Evolutionary conservation across 2,888 invertebrate species (phyloP).

Genomic region (Megaustenia siamemsis): DNA sequence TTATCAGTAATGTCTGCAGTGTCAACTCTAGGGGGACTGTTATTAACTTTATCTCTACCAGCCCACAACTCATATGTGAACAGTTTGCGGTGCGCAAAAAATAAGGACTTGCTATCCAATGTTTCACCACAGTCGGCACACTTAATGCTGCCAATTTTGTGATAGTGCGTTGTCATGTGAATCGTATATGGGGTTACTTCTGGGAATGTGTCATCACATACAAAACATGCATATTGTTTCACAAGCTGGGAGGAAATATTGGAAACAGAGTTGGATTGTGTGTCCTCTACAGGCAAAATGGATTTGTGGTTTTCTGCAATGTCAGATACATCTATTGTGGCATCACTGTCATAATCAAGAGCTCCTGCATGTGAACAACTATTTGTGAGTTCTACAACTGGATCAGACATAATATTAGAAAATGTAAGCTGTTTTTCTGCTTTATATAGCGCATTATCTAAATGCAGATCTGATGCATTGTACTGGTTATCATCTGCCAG

Average conservation of each 20-base stretch:
- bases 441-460: background rate
- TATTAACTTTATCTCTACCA: slow-evolving; percentile 3
- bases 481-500: background rate
- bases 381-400: background rate
- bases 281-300: background rate
- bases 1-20: background rate
- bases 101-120: slow-evolving; percentile 11
- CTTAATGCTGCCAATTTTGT: slow-evolving; percentile 7
- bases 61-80: slow-evolving; percentile 46
- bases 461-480: background rate
- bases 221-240: slow-evolving; percentile 49
- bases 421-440: background rate
- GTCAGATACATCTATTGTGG: slow-evolving; percentile 40
- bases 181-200: slow-evolving; percentile 2
- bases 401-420: background rate
- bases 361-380: background rate
- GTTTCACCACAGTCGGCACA: slow-evolving; percentile 40
- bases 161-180: slow-evolving; percentile 39
- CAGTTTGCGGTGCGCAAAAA: slow-evolving; percentile 38
- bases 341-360: slow-evolving; percentile 45
- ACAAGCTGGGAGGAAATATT: background rate
- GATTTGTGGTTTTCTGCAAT: background rate
- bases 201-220: slow-evolving; percentile 44
- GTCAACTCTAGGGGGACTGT: background rate
- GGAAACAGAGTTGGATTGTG: background rate